Evolutionary conservation across 1,140 invertebrate genomes (phyloP).

Genomic region (Acromyrmex charruanus): DNA sequence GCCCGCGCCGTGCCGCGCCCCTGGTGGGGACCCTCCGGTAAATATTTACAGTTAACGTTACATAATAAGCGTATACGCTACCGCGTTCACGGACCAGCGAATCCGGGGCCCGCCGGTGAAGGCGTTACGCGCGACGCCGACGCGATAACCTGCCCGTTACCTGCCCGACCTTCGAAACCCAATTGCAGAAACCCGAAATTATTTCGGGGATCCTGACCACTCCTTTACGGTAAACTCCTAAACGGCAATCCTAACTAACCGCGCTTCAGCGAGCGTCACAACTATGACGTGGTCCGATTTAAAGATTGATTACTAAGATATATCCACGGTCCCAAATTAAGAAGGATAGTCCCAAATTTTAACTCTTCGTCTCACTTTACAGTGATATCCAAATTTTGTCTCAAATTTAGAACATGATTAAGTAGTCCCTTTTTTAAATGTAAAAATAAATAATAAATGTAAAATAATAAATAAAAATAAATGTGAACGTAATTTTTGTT

Average conservation of each 20-base stretch:
- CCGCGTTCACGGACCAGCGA: conserved; percentile 65
- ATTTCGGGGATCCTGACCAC: background rate
- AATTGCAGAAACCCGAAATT: conserved; percentile 23
- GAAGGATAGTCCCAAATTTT: too few relatives aligned
- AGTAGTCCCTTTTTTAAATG: too few relatives aligned
- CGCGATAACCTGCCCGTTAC: conserved; percentile 69
- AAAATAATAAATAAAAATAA: too few relatives aligned
- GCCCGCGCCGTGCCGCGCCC: conserved; percentile 39
- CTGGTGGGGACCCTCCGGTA: conserved; percentile 72
- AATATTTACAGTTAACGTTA: conserved; percentile 84
- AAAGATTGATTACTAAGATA: background rate
- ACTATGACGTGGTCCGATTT: background rate
- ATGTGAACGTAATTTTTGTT: too few relatives aligned
- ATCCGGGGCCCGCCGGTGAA: conserved; percentile 42
- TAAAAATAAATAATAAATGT: too few relatives aligned
- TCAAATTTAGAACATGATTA: too few relatives aligned
- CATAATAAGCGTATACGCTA: conserved; percentile 77
- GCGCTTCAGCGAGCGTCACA: background rate
- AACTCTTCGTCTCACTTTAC: too few relatives aligned
- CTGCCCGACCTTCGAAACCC: conserved; percentile 28
- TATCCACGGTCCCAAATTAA: too few relatives aligned
- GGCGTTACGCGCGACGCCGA: conserved; percentile 37
- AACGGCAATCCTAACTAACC: background rate
- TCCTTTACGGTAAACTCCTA: background rate
- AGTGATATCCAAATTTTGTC: too few relatives aligned